phyloP scores from a whole-genome alignment of 2,113 vertebrate genomes.

The Lepus europaeus region DNA sequence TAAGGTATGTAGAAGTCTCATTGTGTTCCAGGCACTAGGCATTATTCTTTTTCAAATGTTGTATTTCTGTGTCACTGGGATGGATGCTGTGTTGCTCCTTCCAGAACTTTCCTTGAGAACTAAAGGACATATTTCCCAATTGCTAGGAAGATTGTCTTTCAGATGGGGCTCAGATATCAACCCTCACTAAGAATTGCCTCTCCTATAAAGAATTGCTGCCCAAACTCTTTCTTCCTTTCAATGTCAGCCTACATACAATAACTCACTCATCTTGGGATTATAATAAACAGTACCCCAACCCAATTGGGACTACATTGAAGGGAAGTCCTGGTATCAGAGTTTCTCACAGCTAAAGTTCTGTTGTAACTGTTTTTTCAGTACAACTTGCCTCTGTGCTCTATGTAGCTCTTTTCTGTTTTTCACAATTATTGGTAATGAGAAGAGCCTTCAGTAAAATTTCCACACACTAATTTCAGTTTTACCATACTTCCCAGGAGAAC shows the following conservation, averaged over 20 bases:
- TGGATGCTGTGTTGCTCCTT: neutral
- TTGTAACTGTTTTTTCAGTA: neutral
- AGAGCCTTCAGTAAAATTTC: neutral
- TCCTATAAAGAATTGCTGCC: neutral
- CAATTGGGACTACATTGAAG: neutral
- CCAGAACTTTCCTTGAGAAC: neutral
- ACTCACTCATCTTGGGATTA: no score
- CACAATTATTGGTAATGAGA: neutral
- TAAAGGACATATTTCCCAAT: neutral
- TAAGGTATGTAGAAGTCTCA: neutral
- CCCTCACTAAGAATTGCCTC: neutral
- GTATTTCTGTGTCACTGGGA: neutral
- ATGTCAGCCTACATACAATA: neutral
- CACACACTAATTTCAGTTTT: neutral
- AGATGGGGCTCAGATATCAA: neutral
- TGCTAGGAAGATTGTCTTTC: neutral
- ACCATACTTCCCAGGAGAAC: fast-evolving
- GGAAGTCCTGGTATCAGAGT: neutral
- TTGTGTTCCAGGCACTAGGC: neutral
- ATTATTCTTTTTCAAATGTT: neutral
- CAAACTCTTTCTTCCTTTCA: no score
- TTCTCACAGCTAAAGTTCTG: neutral
- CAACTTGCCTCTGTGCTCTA: neutral
- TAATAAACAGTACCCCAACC: neutral
- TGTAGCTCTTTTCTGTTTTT: neutral